phyloP scores from a whole-genome alignment of 2,888 invertebrate genomes.

The Oxyscelio sp. region DNA sequence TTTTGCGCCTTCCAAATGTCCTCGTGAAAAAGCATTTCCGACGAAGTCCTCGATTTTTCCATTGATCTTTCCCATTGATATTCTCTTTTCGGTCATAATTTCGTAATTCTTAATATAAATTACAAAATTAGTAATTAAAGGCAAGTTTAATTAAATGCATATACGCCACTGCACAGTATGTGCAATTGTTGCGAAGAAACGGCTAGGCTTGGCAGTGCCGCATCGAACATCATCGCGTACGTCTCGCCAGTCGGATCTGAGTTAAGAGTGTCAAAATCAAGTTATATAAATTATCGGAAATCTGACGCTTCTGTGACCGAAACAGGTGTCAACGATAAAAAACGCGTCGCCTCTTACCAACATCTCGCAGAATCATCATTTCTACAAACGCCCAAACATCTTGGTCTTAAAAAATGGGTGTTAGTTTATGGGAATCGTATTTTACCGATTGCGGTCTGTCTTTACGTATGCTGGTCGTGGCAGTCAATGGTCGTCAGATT shows the following conservation, averaged over 20 bases:
- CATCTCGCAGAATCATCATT: constrained; percentile 4
- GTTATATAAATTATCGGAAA: not conserved
- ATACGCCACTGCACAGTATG: constrained; percentile 85
- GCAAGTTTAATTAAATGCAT: constrained; percentile 79
- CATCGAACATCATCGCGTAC: constrained; percentile 86
- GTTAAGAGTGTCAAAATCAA: not conserved
- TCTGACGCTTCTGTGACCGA: not conserved
- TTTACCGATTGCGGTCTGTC: constrained; percentile 2
- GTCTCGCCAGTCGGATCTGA: constrained; percentile 34
- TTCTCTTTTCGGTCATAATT: constrained; percentile 14
- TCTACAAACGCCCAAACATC: constrained; percentile 41
- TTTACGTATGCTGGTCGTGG: constrained; percentile 57
- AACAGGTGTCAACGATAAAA: constrained; percentile 29
- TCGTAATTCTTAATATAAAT: constrained; percentile 9
- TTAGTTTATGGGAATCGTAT: constrained; percentile 17
- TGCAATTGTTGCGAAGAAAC: constrained; percentile 87
- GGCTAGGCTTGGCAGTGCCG: constrained; percentile 82
- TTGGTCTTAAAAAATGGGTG: not conserved
- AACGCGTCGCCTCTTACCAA: constrained; percentile 57
- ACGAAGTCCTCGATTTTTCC: not conserved
- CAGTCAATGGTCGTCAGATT: constrained; percentile 42
- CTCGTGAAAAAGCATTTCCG: constrained; percentile 16
- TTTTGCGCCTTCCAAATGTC: constrained; percentile 19
- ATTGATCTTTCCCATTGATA: not conserved
- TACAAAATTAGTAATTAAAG: constrained; percentile 75